Evolutionary conservation across 2,797 vertebrate genomes (phyloP).

Genomic region (Mormyrops boulengeri): DNA sequence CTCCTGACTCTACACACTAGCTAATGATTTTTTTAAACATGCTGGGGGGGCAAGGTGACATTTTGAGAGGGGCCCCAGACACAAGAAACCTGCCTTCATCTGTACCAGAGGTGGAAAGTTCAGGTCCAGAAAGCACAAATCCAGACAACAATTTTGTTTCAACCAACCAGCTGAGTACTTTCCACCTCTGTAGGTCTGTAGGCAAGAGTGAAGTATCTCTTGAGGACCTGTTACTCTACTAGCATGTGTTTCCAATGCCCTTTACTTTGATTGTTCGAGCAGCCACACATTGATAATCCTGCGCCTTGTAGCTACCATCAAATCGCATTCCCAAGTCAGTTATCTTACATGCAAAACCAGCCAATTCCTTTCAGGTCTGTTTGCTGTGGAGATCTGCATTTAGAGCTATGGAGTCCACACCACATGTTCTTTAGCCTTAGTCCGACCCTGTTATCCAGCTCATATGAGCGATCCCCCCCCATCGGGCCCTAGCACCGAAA

Average conservation of each 20-base stretch:
- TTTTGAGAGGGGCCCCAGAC: not conserved
- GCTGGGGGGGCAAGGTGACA: not conserved
- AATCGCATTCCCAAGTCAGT: not conserved
- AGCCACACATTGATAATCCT: not conserved
- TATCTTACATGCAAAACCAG: not conserved
- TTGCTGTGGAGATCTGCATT: not conserved
- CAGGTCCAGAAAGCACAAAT: not conserved
- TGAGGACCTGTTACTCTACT: constrained; percentile 10
- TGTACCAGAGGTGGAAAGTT: not conserved
- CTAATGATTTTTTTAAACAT: not conserved
- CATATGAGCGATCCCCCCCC: not conserved
- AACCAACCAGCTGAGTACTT: not conserved
- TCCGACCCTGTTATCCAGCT: not conserved
- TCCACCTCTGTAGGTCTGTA: not conserved
- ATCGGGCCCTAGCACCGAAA: not conserved
- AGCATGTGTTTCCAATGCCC: not conserved
- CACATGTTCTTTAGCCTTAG: not conserved
- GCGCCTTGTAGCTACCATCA: not conserved
- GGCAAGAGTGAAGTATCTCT: not conserved
- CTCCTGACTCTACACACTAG: not conserved
- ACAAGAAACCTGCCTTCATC: not conserved
- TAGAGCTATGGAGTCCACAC: not conserved
- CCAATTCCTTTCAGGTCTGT: not conserved
- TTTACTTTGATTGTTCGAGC: not conserved
- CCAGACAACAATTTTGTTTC: not conserved